Base-by-base conservation (phyloP, 2,113 vertebrate genomes). In the Nothoprocta perdicaria region DNA sequence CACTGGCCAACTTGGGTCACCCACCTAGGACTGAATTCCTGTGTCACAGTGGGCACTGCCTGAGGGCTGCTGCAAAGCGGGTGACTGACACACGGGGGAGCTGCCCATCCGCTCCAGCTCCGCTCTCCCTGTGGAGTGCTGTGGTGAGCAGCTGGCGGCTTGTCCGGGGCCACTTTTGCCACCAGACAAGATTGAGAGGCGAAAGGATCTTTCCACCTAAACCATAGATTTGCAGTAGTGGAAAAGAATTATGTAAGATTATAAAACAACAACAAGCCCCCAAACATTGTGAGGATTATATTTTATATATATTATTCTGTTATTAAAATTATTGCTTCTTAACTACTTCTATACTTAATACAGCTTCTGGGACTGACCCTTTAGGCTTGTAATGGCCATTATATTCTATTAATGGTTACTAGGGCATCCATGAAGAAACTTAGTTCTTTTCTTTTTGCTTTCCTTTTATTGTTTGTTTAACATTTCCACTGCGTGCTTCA, bases 41-140 rank as follows among this genome's bases (percentile, higher is more conserved):
- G 1, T 57, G 9, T 80, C 18, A 14, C 50, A 45, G n/a, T 33
- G 66, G 17, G 6, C 16, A 48, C 41, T 86, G 29, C 26, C 22
- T 26, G 43, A 19, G 81, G 46, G 12, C 50, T 78, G 24, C 38
- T 89, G 38, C 53, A 75, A 79, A 12, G 9, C 21, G 22, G 12
- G 17, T 33, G 38, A 29, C 29, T 1, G 12, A 63, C 94, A 76
- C 91, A n/a, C 92, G 91, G 48, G 91, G 92, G 94, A 90, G 89
- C 89, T 95, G 77, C 57, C 57, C 16, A 15, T 61, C 78, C 40
- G 61, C 33, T 84, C 8, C 0, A 55, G 57, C 5, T 27, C 61
- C 18, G 12, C 10, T 69, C 45, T 77, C 38, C 29, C 79, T 67
- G 63, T 15, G 53, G 31, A 92, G 67, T 60, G 0, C 40, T 75